phyloP scores from a whole-genome alignment of 1,140 invertebrate species.

The Hestina assimilis region DNA sequence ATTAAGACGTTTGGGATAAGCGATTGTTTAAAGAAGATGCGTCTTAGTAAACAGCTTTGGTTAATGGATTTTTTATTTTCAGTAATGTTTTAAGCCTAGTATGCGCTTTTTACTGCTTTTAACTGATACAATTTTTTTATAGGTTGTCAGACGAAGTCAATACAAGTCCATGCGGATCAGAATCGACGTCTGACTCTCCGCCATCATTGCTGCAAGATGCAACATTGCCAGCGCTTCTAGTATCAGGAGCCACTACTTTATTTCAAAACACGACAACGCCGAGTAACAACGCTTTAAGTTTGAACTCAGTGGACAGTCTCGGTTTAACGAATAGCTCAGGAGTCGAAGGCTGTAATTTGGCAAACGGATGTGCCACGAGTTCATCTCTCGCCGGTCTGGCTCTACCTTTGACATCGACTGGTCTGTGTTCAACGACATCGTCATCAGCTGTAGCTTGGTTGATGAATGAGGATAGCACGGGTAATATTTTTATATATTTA shows the following conservation, averaged over 20 bases:
- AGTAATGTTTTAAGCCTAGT: conserved; percentile 43
- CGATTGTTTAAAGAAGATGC: conserved; percentile 49
- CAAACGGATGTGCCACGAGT: conserved; percentile 61
- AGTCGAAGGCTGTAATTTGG: conserved; percentile 54
- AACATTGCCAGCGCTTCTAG: conserved; percentile 67
- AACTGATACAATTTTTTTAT: conserved; percentile 9
- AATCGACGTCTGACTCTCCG: conserved; percentile 68
- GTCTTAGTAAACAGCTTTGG: conserved; percentile 47
- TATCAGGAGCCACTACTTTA: conserved; percentile 60
- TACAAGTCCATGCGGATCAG: conserved; percentile 67
- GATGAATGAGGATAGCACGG: conserved; percentile 75
- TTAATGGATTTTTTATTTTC: conserved; percentile 57
- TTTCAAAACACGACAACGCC: conserved; percentile 60
- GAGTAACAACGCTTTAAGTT: conserved; percentile 42
- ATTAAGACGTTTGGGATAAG: conserved; percentile 57
- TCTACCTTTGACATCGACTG: conserved; percentile 58
- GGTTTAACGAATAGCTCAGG: conserved; percentile 49
- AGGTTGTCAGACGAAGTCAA: conserved; percentile 68
- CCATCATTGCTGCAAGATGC: conserved; percentile 69
- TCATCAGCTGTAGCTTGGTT: conserved; percentile 71
- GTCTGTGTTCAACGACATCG: conserved; percentile 64
- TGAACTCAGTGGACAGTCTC: conserved; percentile 54
- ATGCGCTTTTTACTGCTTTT: neutral
- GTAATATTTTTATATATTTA: too few species aligned
- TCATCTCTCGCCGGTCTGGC: conserved; percentile 52